phyloP scores from a whole-genome alignment of 1,140 invertebrate genomes.

The Leptinotarsa defecta region DNA sequence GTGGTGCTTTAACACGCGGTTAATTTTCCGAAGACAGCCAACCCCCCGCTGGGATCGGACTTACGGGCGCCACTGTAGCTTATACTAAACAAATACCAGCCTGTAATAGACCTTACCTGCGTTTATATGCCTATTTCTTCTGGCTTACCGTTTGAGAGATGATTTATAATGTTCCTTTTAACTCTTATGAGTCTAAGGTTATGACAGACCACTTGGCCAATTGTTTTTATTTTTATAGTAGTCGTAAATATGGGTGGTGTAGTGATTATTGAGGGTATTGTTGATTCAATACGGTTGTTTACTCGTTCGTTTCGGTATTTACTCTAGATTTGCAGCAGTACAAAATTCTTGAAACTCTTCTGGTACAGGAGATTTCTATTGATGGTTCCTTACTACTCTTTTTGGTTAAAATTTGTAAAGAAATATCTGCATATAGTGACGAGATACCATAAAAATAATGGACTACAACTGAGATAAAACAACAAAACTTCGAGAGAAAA shows the following conservation, averaged over 20 bases:
- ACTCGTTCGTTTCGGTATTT: not conserved
- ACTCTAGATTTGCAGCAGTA: no score
- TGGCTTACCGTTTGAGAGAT: slow-evolving; percentile 16
- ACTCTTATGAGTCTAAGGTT: slow-evolving; percentile 7
- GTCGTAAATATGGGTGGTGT: slow-evolving; percentile 14
- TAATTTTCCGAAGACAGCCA: slow-evolving; percentile 18
- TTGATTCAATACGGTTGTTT: not conserved
- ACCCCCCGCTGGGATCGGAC: slow-evolving; percentile 40
- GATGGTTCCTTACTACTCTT: no score
- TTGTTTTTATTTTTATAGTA: slow-evolving; percentile 9
- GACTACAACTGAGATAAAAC: no score
- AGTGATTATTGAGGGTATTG: slow-evolving; percentile 14
- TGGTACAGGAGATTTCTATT: no score
- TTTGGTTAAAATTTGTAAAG: no score
- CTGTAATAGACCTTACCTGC: slow-evolving; percentile 20
- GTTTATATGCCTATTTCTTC: slow-evolving; percentile 21
- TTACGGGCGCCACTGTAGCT: slow-evolving; percentile 47
- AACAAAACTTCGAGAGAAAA: no score
- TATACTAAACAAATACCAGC: slow-evolving; percentile 25
- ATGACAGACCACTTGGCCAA: slow-evolving; percentile 8
- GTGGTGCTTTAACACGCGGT: slow-evolving; percentile 13
- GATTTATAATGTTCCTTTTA: slow-evolving; percentile 14
- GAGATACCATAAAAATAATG: no score
- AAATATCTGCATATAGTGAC: no score
- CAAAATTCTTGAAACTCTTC: no score